phyloP scores from a whole-genome alignment of 2,113 vertebrate species.

The Oryzias javanicus region DNA sequence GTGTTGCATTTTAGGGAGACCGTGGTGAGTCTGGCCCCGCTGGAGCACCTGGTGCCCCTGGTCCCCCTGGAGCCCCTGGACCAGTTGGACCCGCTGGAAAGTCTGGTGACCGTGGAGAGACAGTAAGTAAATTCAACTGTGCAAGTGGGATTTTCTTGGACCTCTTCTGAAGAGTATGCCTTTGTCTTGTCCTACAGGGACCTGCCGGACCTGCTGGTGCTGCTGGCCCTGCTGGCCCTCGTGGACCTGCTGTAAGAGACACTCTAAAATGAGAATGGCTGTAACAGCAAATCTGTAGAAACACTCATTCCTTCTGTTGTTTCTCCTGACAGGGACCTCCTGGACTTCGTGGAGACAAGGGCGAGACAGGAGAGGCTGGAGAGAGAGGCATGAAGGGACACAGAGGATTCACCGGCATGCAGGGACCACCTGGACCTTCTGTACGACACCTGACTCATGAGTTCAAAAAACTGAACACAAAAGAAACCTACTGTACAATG shows the following conservation, averaged over 20 bases:
- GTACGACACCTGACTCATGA: slow-evolving; percentile 72
- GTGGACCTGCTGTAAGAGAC: slow-evolving; percentile 88
- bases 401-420: slow-evolving; percentile 96
- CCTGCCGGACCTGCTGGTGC: slow-evolving; percentile 87
- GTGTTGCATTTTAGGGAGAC: slow-evolving; percentile 82
- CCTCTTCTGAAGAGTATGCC: neutral
- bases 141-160: neutral
- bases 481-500: neutral
- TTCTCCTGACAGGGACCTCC: slow-evolving; percentile 77
- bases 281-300: neutral
- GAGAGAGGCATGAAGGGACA: slow-evolving; percentile 99
- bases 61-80: slow-evolving; percentile 92
- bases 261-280: slow-evolving; percentile 34
- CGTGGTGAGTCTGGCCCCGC: slow-evolving; percentile 88
- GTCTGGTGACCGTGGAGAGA: slow-evolving; percentile 92
- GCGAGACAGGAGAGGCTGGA: slow-evolving; percentile 92
- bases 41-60: slow-evolving; percentile 91
- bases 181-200: slow-evolving; percentile 76
- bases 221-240: slow-evolving; percentile 88
- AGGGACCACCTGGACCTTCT: slow-evolving; percentile 88
- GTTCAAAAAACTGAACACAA: neutral
- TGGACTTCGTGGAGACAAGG: slow-evolving; percentile 97
- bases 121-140: slow-evolving; percentile 78
- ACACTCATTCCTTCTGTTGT: neutral
- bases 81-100: slow-evolving; percentile 95